Evolutionary conservation across 2,797 vertebrate species (phyloP).

Genomic region (Anguilla obscura): DNA sequence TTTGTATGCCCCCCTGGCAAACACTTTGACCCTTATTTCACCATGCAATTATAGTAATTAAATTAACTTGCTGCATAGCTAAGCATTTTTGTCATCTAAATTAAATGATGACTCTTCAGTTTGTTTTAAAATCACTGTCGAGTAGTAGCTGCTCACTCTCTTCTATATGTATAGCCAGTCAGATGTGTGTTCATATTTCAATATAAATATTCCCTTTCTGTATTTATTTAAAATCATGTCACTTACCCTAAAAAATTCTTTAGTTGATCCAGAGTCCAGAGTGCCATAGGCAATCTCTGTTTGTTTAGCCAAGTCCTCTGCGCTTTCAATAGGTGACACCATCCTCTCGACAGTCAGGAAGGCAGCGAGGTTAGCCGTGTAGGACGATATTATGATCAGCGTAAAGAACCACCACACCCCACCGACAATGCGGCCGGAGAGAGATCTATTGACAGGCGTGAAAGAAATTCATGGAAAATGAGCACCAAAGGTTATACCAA

Average conservation of each 20-base stretch:
- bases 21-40: neutral
- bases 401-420: slow-evolving; percentile 99
- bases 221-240: neutral
- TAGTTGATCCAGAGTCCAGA: slow-evolving; percentile 95
- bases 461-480: slow-evolving; percentile 68
- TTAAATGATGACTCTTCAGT: neutral
- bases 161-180: neutral
- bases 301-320: slow-evolving; percentile 96
- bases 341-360: slow-evolving; percentile 98
- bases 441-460: slow-evolving; percentile 88
- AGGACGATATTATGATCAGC: slow-evolving; percentile 98
- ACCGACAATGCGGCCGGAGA: slow-evolving; percentile 96
- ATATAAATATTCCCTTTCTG: neutral
- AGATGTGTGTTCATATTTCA: neutral
- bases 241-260: slow-evolving; percentile 97
- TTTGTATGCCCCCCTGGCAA: neutral
- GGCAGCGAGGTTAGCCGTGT: slow-evolving; percentile 98
- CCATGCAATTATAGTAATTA: slow-evolving; percentile 13
- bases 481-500: slow-evolving; percentile 60
- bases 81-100: slow-evolving; percentile 13
- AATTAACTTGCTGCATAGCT: neutral
- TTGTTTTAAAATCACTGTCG: neutral
- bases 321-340: slow-evolving; percentile 97
- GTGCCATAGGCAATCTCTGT: slow-evolving; percentile 96
- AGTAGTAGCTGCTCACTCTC: neutral